A percentile compares a stretch with the other conserved stretches of the same genome.
These are phyloP conservation scores for Barnardius zonarius DNA, from an alignment of 2,113 vertebrate genomes.

Conservation along the genomic window DNA sequence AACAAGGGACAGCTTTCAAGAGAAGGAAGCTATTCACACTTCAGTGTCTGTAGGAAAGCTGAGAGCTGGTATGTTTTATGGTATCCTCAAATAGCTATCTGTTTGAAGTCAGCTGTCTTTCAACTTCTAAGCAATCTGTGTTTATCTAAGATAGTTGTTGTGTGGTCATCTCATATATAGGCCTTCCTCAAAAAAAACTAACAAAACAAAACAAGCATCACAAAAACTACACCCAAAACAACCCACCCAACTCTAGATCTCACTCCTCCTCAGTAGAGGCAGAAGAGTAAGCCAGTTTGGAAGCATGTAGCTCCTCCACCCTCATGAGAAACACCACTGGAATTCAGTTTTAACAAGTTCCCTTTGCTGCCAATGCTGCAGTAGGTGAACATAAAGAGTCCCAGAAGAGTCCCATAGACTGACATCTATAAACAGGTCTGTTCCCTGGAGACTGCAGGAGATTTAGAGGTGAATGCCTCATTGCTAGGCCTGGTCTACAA, in stretches of 20 bases:
- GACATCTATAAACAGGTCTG: background rate
- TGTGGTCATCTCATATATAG: background rate
- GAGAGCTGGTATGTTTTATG: background rate
- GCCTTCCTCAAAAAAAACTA: background rate
- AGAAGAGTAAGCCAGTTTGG: background rate
- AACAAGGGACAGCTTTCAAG: background rate
- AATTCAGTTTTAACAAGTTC: background rate
- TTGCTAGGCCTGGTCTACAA: background rate
- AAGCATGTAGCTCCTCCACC: background rate
- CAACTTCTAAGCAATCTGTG: background rate
- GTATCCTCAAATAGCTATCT: background rate
- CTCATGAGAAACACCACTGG: background rate
- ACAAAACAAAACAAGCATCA: background rate
- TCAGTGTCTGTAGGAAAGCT: background rate
- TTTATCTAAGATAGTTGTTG: background rate
- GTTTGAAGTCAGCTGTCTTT: constrained; percentile 7
- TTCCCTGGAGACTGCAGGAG: background rate
- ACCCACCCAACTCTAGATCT: background rate
- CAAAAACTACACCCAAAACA: background rate
- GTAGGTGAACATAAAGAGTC: background rate
- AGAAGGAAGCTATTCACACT: background rate
- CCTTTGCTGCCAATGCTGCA: background rate
- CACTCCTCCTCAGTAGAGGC: background rate
- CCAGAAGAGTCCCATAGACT: background rate
- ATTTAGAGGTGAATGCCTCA: background rate